Percentiles rank a stretch among this genome's conserved stretches.
These are phyloP conservation scores for Aspidoscelis tigris DNA, from an alignment of 2,113 vertebrate species.

Conservation along the genomic window DNA sequence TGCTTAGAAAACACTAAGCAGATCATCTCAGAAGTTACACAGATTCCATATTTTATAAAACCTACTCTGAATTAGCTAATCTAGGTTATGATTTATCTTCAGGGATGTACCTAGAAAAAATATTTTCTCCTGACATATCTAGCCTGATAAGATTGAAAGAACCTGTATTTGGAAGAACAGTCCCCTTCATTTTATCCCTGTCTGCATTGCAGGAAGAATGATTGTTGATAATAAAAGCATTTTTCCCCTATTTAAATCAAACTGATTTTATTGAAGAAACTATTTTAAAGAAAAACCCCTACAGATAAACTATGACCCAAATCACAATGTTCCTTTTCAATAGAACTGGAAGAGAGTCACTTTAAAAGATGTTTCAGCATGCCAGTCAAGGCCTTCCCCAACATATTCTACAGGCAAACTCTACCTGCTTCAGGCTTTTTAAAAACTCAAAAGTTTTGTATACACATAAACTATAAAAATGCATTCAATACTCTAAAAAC, in stretches of 20 bases:
- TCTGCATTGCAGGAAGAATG: constrained; percentile 21
- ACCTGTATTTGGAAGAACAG: constrained; percentile 38
- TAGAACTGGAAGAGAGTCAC: constrained; percentile 36
- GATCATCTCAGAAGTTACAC: constrained; percentile 35
- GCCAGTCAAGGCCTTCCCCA: constrained; percentile 41
- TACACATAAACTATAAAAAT: constrained; percentile 19
- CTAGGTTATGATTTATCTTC: constrained; percentile 70
- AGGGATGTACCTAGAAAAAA: constrained; percentile 58
- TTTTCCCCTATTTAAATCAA: background rate
- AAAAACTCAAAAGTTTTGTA: constrained; percentile 16
- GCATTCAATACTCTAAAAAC: constrained; percentile 1
- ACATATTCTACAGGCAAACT: background rate
- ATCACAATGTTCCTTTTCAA: constrained; percentile 19
- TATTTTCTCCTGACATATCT: constrained; percentile 50
- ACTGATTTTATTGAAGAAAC: constrained; percentile 47
- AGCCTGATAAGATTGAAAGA: constrained; percentile 46
- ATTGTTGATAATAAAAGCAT: background rate
- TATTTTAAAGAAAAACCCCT: constrained; percentile 49
- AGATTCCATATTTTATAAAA: constrained; percentile 54
- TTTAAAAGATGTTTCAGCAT: constrained; percentile 36
- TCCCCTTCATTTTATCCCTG: constrained; percentile 37
- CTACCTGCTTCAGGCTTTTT: constrained; percentile 22
- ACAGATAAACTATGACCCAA: constrained; percentile 53
- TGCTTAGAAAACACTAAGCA: constrained; percentile 41
- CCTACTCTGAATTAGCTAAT: constrained; percentile 65